Conservation (phyloP, 2,888 invertebrate species). For the Eulithis prunata region DNA sequence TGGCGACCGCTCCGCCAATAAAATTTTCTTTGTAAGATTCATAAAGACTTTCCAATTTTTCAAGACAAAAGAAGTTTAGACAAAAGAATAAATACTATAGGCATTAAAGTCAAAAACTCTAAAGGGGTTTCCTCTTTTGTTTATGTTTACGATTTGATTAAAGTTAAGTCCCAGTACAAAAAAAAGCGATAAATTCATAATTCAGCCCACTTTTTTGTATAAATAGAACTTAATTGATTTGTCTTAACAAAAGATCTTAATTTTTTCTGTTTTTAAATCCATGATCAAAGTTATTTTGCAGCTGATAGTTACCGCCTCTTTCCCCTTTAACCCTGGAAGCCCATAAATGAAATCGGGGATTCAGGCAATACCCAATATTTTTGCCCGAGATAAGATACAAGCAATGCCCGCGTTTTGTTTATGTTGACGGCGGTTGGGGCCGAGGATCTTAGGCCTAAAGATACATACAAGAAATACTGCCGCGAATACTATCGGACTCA, state of each 20-base stretch:
- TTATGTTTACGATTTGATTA: slow-evolving; percentile 15
- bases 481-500: background rate
- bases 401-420: slow-evolving; percentile 78
- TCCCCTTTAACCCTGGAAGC: slow-evolving; percentile 29
- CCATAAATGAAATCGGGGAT: slow-evolving; percentile 55
- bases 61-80: slow-evolving; percentile 22
- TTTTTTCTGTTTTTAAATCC: background rate
- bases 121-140: slow-evolving; percentile 9
- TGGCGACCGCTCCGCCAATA: slow-evolving; percentile 11
- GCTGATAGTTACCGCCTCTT: slow-evolving; percentile 9
- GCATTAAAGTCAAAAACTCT: slow-evolving; percentile 5
- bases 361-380: slow-evolving; percentile 64
- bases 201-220: background rate
- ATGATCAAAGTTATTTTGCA: slow-evolving; percentile 13
- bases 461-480: slow-evolving; percentile 4
- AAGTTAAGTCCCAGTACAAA: background rate
- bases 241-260: background rate
- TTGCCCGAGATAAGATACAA: slow-evolving; percentile 72
- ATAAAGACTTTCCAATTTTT: slow-evolving; percentile 12
- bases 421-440: slow-evolving; percentile 70
- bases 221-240: too few relatives aligned
- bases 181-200: background rate
- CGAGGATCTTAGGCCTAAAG: slow-evolving; percentile 28
- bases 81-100: slow-evolving; percentile 25
- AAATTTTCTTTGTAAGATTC: slow-evolving; percentile 20